Percentiles rank a stretch among this genome's conserved stretches.
These are phyloP conservation scores for Hestina assimilis DNA, from an alignment of 1,140 invertebrate species.

Conservation along the genomic window DNA sequence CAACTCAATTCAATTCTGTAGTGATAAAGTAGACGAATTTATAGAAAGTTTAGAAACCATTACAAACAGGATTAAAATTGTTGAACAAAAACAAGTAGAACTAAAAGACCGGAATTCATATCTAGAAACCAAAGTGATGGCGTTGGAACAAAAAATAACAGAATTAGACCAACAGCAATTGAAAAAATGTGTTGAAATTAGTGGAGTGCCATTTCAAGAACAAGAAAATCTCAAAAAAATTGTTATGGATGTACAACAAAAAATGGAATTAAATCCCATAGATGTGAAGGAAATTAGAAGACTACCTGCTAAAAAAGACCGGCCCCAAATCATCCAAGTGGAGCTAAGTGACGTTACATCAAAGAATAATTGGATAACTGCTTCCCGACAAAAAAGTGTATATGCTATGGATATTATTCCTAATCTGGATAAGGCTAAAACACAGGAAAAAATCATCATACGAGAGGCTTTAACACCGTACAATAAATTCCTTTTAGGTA, in stretches of 20 bases:
- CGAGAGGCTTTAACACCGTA: constrained; percentile 5
- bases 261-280: background rate
- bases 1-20: background rate
- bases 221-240: background rate
- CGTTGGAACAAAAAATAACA: background rate
- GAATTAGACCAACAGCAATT: background rate
- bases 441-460: background rate
- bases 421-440: background rate
- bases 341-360: background rate
- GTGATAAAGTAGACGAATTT: constrained; percentile 1
- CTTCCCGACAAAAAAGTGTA: background rate
- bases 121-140: background rate
- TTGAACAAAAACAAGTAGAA: background rate
- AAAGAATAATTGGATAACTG: background rate
- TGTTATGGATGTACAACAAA: background rate
- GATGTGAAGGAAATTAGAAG: background rate
- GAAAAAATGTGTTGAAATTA: constrained; percentile 3
- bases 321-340: background rate
- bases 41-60: constrained; percentile 2
- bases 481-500: constrained; percentile 5
- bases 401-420: background rate
- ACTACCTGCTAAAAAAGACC: background rate
- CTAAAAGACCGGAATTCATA: background rate
- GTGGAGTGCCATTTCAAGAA: constrained; percentile 2
- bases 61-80: background rate